Base-by-base conservation (phyloP, 2,797 vertebrate genomes). In the Gallinago solitaria region DNA sequence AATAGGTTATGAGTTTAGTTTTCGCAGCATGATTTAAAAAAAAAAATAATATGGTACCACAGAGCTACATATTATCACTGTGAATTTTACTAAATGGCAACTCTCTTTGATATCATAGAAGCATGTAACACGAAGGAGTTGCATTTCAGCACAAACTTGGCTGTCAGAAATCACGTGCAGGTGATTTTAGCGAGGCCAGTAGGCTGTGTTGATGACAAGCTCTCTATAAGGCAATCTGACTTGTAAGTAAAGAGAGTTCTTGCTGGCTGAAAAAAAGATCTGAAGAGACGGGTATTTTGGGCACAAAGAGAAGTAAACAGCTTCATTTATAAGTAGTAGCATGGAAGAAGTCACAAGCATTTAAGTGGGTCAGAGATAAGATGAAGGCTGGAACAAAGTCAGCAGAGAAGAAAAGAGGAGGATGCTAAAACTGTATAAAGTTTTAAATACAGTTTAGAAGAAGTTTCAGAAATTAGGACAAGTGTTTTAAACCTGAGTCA, bases 271-370 rank as follows among this genome's bases (percentile, higher is more conserved):
- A 92, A 89, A 93, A 93, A 67, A 93, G 69, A 93, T 89, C 77
- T 96, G 87, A 94, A 93, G 59, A 88, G 84, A 81, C 3, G 43
- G 32, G 63, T 93, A 92, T 97, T 96, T 87, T 79, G 57, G 35
- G 80, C 92, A 95, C 76, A 92, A 92, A 96, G 87, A 14, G 9
- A 92, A 95, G 82, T 59, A 96, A 95, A 95, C 88, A 94, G 76
- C 76, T 94, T 94, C 91, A 95, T 33, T 83, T 91, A 48, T 70
- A 95, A 88, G 73, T 28, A 81, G 87, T 59, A 89, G 80, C 90
- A 93, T 24, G 32, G 82, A 90, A 88, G 25, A 97, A 95, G 69
- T 94, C 89, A 92, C 56, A 96, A 78, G 79, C 84, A 92, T 43
- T 91, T 83, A 93, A 91, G 54, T 95, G 93, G 93, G 89, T 89